Base-by-base conservation (phyloP, 1,140 invertebrate genomes). In the Cydia strobilella region DNA sequence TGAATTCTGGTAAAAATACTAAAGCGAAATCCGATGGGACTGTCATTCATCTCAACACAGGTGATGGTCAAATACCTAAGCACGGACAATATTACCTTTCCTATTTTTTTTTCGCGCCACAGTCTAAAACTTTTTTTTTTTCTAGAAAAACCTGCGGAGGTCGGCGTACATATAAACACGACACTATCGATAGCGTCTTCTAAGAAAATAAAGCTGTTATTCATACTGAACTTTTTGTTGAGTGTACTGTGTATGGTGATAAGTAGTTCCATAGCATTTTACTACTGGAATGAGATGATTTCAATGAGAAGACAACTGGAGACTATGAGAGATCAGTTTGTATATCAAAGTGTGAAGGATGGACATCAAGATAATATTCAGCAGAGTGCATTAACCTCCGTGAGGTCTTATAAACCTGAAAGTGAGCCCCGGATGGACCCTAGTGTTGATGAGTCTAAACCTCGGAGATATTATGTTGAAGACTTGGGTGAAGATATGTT, bases 131-230 rank as follows among this genome's bases (percentile, higher is more conserved):
- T 66, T 35, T 84, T 79, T 80, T 81, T 81, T 76, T 65, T 89
- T 88, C 69, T 86, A 92, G 90, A 90, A 74, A 91, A 91, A 75
- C 85, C 88, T 13, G 76, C 89, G n/a, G 89, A 92, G 79, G 86
- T 91, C 74, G 90, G 88, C 74, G 86, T 92, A 27, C 90, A 92
- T 75, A 90, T 92, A 80, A 91, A 92, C 79, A 92, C 89, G 39
- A 92, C 89, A 25, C 84, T 92, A 76, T 87, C 89, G 42, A 88
- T 92, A 82, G 89, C 89, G 88, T 92, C 90, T 87, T 92, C 89
- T 82, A 92, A 90, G 89, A 92, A 92, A 89, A 90, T 92, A 77
- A 92, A 87, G 79, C 82, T 91, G 73, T 79, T 92, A 75, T 89
- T 92, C 80, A 78, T 91, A 74, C 79, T 92, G 69, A 92, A 90